A percentile compares a stretch with the other conserved stretches of the same genome.
Evolutionary conservation across 2,113 vertebrate genomes (phyloP).

Genomic region (Cyanoramphus novaezelandiae): DNA sequence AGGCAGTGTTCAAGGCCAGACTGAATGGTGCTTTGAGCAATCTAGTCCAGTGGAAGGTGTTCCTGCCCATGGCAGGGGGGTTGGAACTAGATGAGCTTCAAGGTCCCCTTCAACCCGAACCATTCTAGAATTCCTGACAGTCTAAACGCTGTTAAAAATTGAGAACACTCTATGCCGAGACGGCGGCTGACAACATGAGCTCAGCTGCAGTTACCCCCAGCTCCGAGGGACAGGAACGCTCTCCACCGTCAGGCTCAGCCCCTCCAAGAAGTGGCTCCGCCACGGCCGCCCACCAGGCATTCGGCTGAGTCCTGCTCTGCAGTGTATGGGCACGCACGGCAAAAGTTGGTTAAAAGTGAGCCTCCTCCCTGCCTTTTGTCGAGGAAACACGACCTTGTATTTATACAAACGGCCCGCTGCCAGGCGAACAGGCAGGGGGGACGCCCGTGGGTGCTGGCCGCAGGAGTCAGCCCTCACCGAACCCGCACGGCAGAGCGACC

Average conservation of each 20-base stretch:
- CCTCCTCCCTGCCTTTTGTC: fast-evolving
- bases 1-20: background rate
- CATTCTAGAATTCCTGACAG: background rate
- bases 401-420: fast-evolving
- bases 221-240: background rate
- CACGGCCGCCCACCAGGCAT: background rate
- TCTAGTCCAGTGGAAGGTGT: background rate
- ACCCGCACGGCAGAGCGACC: fast-evolving
- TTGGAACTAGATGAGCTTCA: background rate
- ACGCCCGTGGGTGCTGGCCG: fast-evolving
- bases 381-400: fast-evolving
- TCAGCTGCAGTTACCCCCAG: too few species aligned
- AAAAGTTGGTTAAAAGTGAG: fast-evolving
- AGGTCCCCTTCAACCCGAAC: background rate
- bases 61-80: background rate
- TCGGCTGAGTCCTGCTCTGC: fast-evolving
- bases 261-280: too few species aligned
- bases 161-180: fast-evolving
- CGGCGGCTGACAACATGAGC: fast-evolving
- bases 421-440: fast-evolving
- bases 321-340: background rate
- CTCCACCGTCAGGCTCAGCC: background rate
- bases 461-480: background rate
- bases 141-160: background rate
- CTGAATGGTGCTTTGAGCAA: background rate